phyloP scores from a whole-genome alignment of 2,113 vertebrate genomes.

The Sprattus sprattus region DNA sequence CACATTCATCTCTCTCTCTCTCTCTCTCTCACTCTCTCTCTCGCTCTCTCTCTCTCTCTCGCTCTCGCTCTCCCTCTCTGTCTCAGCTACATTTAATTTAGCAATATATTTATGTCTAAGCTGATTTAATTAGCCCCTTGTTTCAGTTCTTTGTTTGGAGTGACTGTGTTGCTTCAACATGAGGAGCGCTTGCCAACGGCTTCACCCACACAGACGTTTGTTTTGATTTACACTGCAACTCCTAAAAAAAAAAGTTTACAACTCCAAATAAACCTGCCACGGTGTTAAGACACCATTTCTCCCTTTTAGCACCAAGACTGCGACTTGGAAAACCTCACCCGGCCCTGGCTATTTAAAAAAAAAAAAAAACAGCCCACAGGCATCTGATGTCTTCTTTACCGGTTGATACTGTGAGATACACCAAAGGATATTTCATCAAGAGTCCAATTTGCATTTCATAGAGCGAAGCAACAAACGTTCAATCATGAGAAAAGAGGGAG shows the following conservation, averaged over 20 bases:
- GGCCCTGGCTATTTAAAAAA: conserved; percentile 26
- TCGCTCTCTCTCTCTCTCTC: neutral
- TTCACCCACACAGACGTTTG: conserved; percentile 2
- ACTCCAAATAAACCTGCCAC: conserved; percentile 1
- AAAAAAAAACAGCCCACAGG: neutral
- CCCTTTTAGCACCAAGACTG: neutral
- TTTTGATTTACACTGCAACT: neutral
- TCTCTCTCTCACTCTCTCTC: neutral
- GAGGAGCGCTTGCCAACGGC: neutral
- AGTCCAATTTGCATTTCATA: conserved; percentile 51
- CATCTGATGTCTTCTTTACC: conserved; percentile 35
- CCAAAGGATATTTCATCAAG: conserved; percentile 42
- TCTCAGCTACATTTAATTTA: neutral
- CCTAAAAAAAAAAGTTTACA: neutral
- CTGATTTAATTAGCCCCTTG: neutral
- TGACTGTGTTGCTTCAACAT: neutral
- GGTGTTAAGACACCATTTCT: neutral
- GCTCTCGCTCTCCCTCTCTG: neutral
- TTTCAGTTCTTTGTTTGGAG: neutral
- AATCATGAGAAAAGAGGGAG: conserved; percentile 17
- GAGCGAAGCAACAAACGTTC: conserved; percentile 42
- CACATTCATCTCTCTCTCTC: neutral
- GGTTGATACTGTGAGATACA: conserved; percentile 23
- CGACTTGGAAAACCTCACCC: neutral
- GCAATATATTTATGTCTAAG: neutral